phyloP scores from a whole-genome alignment of 1,140 invertebrate species.

The Drosophila oshimai region DNA sequence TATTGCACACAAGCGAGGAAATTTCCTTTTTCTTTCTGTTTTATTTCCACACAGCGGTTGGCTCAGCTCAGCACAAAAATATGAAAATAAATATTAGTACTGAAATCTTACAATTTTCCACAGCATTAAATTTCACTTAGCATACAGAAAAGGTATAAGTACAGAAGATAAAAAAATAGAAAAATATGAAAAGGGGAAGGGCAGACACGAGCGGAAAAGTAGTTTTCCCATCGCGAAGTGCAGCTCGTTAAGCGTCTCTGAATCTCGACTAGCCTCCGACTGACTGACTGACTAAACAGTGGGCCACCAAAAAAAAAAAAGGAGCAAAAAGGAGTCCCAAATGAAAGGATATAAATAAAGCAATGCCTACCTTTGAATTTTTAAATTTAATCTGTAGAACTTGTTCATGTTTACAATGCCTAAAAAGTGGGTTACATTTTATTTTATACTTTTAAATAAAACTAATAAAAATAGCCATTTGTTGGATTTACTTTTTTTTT shows the following conservation, averaged over 20 bases:
- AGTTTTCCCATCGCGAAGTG: constrained; percentile 30
- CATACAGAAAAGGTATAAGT: constrained; percentile 45
- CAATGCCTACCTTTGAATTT: no score
- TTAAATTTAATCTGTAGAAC: no score
- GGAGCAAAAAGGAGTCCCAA: not conserved
- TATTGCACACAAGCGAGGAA: constrained; percentile 28
- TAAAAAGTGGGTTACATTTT: no score
- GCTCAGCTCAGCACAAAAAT: constrained; percentile 28
- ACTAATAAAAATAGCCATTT: no score
- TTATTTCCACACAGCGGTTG: not conserved
- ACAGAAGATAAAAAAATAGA: not conserved
- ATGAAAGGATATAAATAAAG: no score
- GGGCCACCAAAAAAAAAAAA: not conserved
- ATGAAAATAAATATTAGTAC: constrained; percentile 66
- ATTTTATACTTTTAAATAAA: no score
- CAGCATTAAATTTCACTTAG: constrained; percentile 70
- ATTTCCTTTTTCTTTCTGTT: not conserved
- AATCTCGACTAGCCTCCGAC: constrained; percentile 30
- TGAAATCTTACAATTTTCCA: constrained; percentile 68
- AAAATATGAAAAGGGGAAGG: not conserved
- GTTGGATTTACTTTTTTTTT: no score
- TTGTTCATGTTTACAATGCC: no score
- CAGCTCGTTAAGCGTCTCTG: constrained; percentile 57
- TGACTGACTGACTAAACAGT: constrained; percentile 34
- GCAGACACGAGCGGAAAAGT: constrained; percentile 12